Evolutionary conservation across 2,797 vertebrate species (phyloP).

Genomic region (Tarsius wallacei): DNA sequence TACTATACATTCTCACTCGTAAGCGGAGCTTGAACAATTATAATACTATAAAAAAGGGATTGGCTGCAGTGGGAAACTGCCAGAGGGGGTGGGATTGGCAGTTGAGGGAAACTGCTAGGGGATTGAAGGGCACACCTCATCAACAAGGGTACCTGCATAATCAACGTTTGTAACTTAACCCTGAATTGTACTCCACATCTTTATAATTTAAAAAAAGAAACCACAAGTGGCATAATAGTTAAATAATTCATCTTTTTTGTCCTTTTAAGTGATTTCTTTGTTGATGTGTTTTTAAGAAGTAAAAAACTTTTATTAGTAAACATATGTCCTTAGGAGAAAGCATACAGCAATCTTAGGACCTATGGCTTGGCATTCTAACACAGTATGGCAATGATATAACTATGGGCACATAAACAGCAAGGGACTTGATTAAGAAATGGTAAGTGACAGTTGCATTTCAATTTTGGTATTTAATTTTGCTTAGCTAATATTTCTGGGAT

Average conservation of each 20-base stretch:
- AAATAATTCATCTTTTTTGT: not conserved
- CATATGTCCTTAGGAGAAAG: not conserved
- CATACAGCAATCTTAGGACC: not conserved
- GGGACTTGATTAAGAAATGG: slow-evolving; percentile 49
- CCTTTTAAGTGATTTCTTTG: not conserved
- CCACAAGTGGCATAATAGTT: not conserved
- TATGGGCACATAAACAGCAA: not conserved
- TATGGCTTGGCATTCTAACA: not conserved
- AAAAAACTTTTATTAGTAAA: slow-evolving; percentile 1
- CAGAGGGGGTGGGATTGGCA: no score
- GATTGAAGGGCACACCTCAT: no score
- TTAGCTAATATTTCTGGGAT: not conserved
- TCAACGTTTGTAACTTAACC: no score
- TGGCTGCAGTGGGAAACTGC: no score
- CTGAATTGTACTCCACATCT: no score
- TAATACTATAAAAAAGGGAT: no score
- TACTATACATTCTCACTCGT: no score
- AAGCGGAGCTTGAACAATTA: no score
- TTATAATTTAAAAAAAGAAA: no score
- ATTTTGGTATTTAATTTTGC: slow-evolving; percentile 40
- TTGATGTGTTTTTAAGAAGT: not conserved
- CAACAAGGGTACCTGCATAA: no score
- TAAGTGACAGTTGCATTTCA: not conserved
- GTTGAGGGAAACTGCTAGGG: no score
- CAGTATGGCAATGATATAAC: not conserved